Conservation (phyloP, 1,140 invertebrate genomes). For the Drosophila kurseongensis region DNA sequence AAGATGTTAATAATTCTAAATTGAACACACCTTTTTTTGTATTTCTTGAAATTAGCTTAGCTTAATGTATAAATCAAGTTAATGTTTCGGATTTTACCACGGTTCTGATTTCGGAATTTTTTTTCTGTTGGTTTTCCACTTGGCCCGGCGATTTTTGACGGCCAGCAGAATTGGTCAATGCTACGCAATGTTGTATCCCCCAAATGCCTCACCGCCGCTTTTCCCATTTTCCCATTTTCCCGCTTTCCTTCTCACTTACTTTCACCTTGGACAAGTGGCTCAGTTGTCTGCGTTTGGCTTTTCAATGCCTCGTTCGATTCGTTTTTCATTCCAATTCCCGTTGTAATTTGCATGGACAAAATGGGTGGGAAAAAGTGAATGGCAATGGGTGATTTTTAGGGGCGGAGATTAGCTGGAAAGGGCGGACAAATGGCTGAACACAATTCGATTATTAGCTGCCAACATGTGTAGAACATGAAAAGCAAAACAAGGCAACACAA, state of each 20-base stretch:
- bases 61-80: no score
- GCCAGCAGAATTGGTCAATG: slow-evolving; percentile 54
- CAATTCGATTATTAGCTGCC: slow-evolving; percentile 70
- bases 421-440: slow-evolving; percentile 27
- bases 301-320: slow-evolving; percentile 42
- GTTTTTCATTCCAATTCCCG: slow-evolving; percentile 9
- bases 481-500: slow-evolving; percentile 33
- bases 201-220: background rate
- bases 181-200: slow-evolving; percentile 27
- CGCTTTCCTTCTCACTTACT: background rate
- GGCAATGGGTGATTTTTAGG: slow-evolving; percentile 1
- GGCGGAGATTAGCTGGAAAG: slow-evolving; percentile 12
- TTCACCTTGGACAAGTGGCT: slow-evolving; percentile 50
- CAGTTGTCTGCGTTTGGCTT: slow-evolving; percentile 50
- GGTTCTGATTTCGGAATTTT: slow-evolving; percentile 13
- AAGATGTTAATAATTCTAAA: no score
- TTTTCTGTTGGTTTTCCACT: slow-evolving; percentile 4
- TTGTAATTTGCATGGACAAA: slow-evolving; percentile 45
- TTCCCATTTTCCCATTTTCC: background rate
- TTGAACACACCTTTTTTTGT: no score
- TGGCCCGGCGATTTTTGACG: slow-evolving; percentile 46
- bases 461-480: slow-evolving; percentile 43
- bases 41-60: no score
- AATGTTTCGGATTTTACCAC: background rate
- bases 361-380: slow-evolving; percentile 1